Percentiles rank a stretch among this genome's conserved stretches.
Conservation (phyloP, 2,888 invertebrate genomes). For the Cepaea hortensis region DNA sequence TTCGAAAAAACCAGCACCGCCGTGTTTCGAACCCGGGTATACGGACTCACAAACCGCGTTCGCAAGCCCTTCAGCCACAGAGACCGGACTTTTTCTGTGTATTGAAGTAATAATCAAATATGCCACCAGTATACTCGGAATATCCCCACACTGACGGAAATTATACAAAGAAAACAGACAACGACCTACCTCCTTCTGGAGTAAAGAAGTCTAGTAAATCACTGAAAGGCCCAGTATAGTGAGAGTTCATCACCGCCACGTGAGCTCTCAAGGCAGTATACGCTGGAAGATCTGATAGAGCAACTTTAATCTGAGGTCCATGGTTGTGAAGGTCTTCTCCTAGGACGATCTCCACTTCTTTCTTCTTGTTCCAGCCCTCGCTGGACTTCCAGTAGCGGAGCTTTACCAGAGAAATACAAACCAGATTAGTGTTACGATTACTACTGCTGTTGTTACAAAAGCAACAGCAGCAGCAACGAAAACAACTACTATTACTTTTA, state of each 20-base stretch:
- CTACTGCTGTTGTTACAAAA: background rate
- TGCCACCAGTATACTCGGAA: too few species aligned
- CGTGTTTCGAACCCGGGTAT: too few species aligned
- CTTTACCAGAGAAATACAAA: slow-evolving; percentile 65
- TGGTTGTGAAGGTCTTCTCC: slow-evolving; percentile 53
- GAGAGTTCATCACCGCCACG: slow-evolving; percentile 93
- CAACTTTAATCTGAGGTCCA: slow-evolving; percentile 64
- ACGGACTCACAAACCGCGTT: too few species aligned
- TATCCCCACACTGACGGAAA: too few species aligned
- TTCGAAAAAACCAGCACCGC: too few species aligned
- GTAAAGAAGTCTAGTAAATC: slow-evolving; percentile 82
- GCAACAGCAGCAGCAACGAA: background rate
- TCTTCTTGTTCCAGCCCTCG: slow-evolving; percentile 77
- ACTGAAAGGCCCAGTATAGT: slow-evolving; percentile 92
- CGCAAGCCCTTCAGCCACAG: too few species aligned
- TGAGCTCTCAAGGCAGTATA: slow-evolving; percentile 86
- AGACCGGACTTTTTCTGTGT: too few species aligned
- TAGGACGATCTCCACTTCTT: slow-evolving; percentile 64
- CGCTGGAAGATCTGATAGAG: slow-evolving; percentile 70
- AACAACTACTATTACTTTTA: too few species aligned
- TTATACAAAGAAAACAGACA: too few species aligned
- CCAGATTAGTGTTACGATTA: background rate
- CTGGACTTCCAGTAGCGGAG: slow-evolving; percentile 95
- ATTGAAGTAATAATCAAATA: too few species aligned
- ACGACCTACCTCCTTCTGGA: slow-evolving; percentile 70